Evolutionary conservation across 2,113 vertebrate species (phyloP).

Genomic region (Neolamprologus variostigma): DNA sequence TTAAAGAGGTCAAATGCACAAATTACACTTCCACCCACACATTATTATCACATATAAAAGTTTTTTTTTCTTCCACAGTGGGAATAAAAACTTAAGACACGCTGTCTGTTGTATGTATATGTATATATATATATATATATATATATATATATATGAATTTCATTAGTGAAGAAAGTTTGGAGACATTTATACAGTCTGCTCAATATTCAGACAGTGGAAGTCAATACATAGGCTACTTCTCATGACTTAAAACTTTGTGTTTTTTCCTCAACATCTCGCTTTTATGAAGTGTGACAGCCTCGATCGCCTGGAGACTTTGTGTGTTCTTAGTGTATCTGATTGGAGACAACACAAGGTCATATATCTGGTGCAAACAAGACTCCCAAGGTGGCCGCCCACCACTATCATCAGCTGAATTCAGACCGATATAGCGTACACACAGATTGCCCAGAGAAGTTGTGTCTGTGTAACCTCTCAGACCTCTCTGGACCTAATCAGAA

Average conservation of each 20-base stretch:
- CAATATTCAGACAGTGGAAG: not conserved
- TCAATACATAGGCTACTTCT: not conserved
- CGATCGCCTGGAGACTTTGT: conserved; percentile 33
- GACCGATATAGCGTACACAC: not conserved
- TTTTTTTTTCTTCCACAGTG: not conserved
- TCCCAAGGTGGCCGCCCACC: conserved; percentile 39
- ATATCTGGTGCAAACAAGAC: conserved; percentile 15
- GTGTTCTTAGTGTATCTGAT: conserved; percentile 22
- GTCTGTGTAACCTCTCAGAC: conserved; percentile 2
- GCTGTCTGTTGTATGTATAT: not conserved
- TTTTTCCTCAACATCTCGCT: not conserved
- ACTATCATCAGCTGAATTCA: conserved; percentile 13
- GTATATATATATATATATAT: no score
- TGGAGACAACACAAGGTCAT: conserved; percentile 36
- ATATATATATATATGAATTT: not conserved
- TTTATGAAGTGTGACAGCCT: conserved; percentile 41
- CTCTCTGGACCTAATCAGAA: not conserved
- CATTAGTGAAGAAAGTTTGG: not conserved
- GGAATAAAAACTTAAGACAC: not conserved
- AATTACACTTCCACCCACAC: conserved; percentile 25
- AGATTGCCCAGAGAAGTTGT: not conserved
- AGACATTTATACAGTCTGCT: conserved; percentile 4
- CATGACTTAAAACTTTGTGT: not conserved
- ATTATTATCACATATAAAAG: not conserved
- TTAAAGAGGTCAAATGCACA: conserved; percentile 1